Base-by-base conservation (phyloP, 1,140 invertebrate genomes). In the Augochlora pura region DNA sequence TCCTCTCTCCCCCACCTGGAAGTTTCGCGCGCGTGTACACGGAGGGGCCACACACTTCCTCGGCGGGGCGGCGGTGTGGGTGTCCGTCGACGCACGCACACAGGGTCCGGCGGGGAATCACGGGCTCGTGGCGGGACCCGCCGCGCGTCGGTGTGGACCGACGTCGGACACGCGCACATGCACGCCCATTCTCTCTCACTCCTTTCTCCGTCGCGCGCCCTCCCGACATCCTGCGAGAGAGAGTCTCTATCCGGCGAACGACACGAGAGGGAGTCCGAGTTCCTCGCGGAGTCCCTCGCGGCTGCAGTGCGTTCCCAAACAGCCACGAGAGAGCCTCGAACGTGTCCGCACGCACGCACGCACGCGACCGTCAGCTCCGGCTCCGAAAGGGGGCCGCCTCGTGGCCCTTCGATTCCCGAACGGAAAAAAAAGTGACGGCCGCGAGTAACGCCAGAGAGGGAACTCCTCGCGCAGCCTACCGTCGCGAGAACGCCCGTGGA, bases 241-340 rank as follows among this genome's bases (percentile, higher is more conserved):
- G 71, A 71, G 73, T 69, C 68, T 82, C 71, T 77, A 85, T 80
- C 83, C 84, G 74, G 71, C 83, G 76, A 70, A 80, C 83, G 85
- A 80, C 84, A 67, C 84, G 85, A 86, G 85, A 86, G 85, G 85
- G 85, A 86, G 85, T 86, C 60, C 84, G 81, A 86, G 85, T 86
- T 86, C 49, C 54, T 57, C 84, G 84, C 83, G 84, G 84, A 16
- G 84, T 82, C 72, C 84, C 83, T 85, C 71, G 77, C 84, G 83
- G 84, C 80, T 85, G 84, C 84, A 86, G 84, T 86, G 84, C 84
- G 84, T 85, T 86, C 72, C 67, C 83, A 86, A 86, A 86, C 84
- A 86, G 63, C 80, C 84, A 82, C 69, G 84, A 86, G 84, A 76
- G 80, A 85, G 82, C 83, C 84, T 85, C 83, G 84, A 86, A 75